Evolutionary conservation across 2,113 vertebrate species (phyloP).

Genomic region (Entelurus aequoreus): DNA sequence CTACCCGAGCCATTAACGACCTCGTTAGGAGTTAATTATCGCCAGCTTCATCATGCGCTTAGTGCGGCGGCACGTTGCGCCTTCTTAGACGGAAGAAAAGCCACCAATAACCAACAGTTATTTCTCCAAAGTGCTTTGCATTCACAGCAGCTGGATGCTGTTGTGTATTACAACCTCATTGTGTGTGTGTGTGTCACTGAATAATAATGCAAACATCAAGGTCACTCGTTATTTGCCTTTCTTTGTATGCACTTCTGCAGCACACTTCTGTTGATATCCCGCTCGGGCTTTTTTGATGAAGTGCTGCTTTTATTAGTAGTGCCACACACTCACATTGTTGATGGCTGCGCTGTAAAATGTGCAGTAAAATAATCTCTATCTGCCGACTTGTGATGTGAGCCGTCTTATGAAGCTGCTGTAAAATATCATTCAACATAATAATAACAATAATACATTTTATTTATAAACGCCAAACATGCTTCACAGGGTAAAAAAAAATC

Average conservation of each 20-base stretch:
- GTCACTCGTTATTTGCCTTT: conserved; percentile 20
- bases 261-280: conserved; percentile 1
- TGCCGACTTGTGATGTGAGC: conserved; percentile 11
- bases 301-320: conserved; percentile 19
- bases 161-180: conserved; percentile 8
- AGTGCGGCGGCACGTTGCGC: conserved; percentile 43
- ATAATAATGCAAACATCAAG: conserved; percentile 32
- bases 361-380: conserved; percentile 17
- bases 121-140: conserved; percentile 32
- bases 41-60: conserved; percentile 48
- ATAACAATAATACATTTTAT: conserved; percentile 4
- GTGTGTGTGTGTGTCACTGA: conserved; percentile 1
- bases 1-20: conserved; percentile 49
- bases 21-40: conserved; percentile 58
- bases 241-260: neutral
- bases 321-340: conserved; percentile 22
- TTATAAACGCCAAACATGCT: neutral
- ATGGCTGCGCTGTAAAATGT: conserved; percentile 18
- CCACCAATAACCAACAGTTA: conserved; percentile 45
- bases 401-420: conserved; percentile 9
- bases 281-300: conserved; percentile 16
- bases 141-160: conserved; percentile 14
- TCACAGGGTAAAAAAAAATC: too few species aligned
- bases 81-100: conserved; percentile 51
- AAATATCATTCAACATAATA: conserved; percentile 11